Conservation (phyloP, 1,140 invertebrate genomes). For the Polypedilum vanderplanki region DNA sequence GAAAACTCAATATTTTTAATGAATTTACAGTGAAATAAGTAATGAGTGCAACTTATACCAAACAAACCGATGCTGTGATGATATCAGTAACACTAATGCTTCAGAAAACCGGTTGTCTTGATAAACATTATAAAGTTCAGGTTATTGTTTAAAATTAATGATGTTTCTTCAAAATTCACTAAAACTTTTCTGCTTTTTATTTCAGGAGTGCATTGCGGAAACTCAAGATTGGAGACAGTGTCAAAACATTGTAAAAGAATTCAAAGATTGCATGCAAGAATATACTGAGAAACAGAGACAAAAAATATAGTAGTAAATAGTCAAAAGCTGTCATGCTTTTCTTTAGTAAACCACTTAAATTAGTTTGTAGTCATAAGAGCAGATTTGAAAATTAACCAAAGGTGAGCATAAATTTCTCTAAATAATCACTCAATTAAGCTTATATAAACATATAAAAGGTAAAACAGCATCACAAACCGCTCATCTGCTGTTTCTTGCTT, state of each 20-base stretch:
- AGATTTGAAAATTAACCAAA: conserved; percentile 71
- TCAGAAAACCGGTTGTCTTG: conserved; percentile 78
- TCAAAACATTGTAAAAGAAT: conserved; percentile 69
- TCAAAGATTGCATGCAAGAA: conserved; percentile 66
- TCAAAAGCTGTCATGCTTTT: conserved; percentile 32
- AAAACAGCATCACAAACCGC: conserved; percentile 77
- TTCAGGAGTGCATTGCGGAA: conserved; percentile 80
- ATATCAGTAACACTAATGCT: conserved; percentile 78
- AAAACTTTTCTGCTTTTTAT: conserved; percentile 43
- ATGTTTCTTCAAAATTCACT: background rate
- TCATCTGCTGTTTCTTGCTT: conserved; percentile 65
- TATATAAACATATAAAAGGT: conserved; percentile 48
- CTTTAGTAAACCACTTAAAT: conserved; percentile 47
- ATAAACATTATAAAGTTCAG: conserved; percentile 79
- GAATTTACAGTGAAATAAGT: background rate
- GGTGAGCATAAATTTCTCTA: conserved; percentile 68
- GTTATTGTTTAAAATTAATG: conserved; percentile 44
- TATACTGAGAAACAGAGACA: conserved; percentile 45
- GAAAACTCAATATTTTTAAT: no score
- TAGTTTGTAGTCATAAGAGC: conserved; percentile 69
- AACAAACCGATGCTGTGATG: conserved; percentile 43
- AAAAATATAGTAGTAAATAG: conserved; percentile 39
- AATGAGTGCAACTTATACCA: background rate
- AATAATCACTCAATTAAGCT: background rate
- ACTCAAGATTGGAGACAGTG: conserved; percentile 86